Evolutionary conservation across 1,140 invertebrate genomes (phyloP).

Genomic region (Zaprionus africanus): DNA sequence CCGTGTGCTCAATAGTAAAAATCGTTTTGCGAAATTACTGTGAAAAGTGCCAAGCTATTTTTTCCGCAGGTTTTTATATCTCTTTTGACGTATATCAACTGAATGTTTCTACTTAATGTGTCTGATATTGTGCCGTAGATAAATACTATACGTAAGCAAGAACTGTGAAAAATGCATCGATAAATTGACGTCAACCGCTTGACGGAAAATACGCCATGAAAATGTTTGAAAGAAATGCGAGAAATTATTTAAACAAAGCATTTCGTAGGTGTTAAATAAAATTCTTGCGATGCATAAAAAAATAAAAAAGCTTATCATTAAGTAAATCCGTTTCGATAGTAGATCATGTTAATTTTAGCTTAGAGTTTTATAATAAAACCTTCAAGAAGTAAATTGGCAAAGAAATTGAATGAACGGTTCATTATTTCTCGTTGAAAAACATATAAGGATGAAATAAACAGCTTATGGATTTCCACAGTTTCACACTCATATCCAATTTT

Average conservation of each 20-base stretch:
- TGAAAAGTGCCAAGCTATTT: slow-evolving; percentile 25
- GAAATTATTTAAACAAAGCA: slow-evolving; percentile 1
- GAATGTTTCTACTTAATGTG: slow-evolving; percentile 41
- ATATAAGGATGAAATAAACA: background rate
- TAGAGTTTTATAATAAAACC: background rate
- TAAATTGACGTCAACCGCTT: slow-evolving; percentile 27
- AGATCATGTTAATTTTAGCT: background rate
- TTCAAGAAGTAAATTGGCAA: background rate
- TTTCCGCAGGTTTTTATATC: slow-evolving; percentile 7
- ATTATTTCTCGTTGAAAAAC: background rate
- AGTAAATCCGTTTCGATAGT: background rate
- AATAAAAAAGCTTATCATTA: background rate
- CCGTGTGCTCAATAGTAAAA: background rate
- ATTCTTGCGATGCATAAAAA: background rate
- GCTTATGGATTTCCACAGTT: too few species aligned
- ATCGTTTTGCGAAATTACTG: slow-evolving; percentile 21
- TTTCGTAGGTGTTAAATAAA: background rate
- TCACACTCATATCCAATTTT: too few species aligned
- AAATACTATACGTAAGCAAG: slow-evolving; percentile 12
- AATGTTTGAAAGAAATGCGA: background rate
- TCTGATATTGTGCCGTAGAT: slow-evolving; percentile 28
- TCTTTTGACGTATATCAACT: slow-evolving; percentile 25
- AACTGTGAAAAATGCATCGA: slow-evolving; percentile 23
- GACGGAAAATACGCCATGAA: background rate
- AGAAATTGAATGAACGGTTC: background rate